Evolutionary conservation across 1,140 invertebrate genomes (phyloP), one percentile per base, ranked within the genome.

Genomic region (Acromyrmex charruanus): DNA sequence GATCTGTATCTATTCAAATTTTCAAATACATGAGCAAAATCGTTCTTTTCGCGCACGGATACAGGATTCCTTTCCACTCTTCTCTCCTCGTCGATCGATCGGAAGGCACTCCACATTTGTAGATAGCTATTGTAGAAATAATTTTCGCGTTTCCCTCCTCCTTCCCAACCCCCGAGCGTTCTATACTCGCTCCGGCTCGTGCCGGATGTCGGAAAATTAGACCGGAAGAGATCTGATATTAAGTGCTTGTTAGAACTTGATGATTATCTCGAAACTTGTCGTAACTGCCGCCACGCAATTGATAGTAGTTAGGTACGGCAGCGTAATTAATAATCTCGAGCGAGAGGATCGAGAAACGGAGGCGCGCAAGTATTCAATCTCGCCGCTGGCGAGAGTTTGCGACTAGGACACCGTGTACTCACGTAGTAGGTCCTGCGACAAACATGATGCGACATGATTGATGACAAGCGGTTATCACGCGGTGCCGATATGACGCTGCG

Each of bases 321-420:
- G 65, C 10, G 18, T 87, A 87, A 87, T 87, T 87, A 85, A 87
- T 87, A 87, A 87, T 87, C 66, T 65, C 49, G 21, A 55, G 82
- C 58, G 12, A 51, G 12, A 51, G 66, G 21, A 69, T 69, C 86
- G 66, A 25, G 66, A 85, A 69, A 69, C 44, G 65, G 71, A 87
- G 72, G 82, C 72, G 44, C 35, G 51, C 80, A 35, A 68, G 14
- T 39, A 65, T 75, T 55, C 86, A 55, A 77, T 87, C 66, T 71
- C 49, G 39, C 14, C 71, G 28, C 5, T 39, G 35, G 68, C 79
- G 51, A 16, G 55, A 49, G 14, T 69, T 84, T 44, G 59, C 39
- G 39, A 44, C 39, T 10, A 9, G 39, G 2, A n/a, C 21, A 28
- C n/a, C 51, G 28, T 10, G 39, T 59, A 55, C 14, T 44, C 31